Base-by-base conservation (phyloP, 1,140 invertebrate species). In the Nasonia longicornis region DNA sequence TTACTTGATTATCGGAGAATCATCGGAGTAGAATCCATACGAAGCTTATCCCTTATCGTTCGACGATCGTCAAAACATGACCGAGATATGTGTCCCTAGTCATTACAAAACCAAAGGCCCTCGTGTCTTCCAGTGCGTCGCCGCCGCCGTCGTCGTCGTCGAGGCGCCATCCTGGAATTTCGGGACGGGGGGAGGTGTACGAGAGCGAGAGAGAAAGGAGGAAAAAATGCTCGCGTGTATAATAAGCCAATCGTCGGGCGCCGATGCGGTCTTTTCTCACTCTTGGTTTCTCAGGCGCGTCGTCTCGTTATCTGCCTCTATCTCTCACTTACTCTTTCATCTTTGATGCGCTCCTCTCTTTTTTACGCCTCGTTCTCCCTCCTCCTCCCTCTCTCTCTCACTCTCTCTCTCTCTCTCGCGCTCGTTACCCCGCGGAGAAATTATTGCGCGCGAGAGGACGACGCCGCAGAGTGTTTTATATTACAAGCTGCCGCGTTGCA, bases 241-340 rank as follows among this genome's bases (percentile, higher is more conserved):
- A 63, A 72, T 72, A 48, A 72, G 35, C 77, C 77, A 79, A 79
- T 79, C 69, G 48, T 1, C 3, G 31, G 77, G 66, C 77, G 69
- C 67, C 77, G 31, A 48, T 38, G 38, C 52, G 11, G 35, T 72
- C 74, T 74, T 83, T 82, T 84, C 63, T 63, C 73, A 58, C 58
- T 58, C 76, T 76, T 79, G 81, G 75, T 84, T 79, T 83, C 63
- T 79, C 84, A 38, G 52, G 58, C 70, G 81, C 73, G 26, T 67
- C 64, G 78, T 85, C 84, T 80, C 64, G 79, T 80, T 80, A 80
- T 80, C 79, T 75, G 35, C 71, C 69, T 84, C 84, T 84, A 67
- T 81, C 72, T 83, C 81, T 77, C 72, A 75, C 79, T 83, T 83
- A 78, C 70, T 82, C 77, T 79, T 82, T 85, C 83, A 80, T 70